phyloP scores from a whole-genome alignment of 2,113 vertebrate species.

The Ochotona princeps region DNA sequence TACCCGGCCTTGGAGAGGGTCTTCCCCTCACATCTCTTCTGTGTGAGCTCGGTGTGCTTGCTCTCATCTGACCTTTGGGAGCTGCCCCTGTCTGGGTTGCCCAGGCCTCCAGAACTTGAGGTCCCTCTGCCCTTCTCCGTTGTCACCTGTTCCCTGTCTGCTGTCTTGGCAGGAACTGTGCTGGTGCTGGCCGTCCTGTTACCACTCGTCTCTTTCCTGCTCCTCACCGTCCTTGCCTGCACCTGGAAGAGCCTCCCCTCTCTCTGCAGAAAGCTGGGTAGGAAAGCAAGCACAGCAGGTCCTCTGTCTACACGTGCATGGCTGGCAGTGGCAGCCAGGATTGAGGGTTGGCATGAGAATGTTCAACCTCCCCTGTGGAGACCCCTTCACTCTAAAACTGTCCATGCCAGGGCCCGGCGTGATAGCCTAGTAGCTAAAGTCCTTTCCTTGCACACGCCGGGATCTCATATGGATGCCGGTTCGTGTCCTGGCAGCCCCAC shows the following conservation, averaged over 20 bases:
- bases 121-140: background rate
- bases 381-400: background rate
- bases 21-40: background rate
- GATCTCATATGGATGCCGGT: no score
- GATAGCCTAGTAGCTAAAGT: no score
- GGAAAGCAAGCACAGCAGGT: background rate
- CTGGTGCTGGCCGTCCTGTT: constrained; percentile 68
- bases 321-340: background rate
- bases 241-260: constrained; percentile 74
- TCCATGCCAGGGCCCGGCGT: no score
- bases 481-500: no score
- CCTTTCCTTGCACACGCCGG: no score
- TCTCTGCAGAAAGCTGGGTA: constrained; percentile 81
- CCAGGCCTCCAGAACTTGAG: background rate
- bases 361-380: background rate
- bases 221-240: constrained; percentile 61
- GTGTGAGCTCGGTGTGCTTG: background rate
- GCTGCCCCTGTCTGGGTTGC: background rate
- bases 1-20: background rate
- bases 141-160: background rate
- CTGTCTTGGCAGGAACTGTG: constrained; percentile 54
- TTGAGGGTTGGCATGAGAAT: background rate
- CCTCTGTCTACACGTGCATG: background rate
- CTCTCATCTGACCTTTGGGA: background rate
- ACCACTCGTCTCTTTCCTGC: constrained; percentile 22